Conservation (phyloP, 23 tunicate genomes). For the Trididemnum nubilum region DNA sequence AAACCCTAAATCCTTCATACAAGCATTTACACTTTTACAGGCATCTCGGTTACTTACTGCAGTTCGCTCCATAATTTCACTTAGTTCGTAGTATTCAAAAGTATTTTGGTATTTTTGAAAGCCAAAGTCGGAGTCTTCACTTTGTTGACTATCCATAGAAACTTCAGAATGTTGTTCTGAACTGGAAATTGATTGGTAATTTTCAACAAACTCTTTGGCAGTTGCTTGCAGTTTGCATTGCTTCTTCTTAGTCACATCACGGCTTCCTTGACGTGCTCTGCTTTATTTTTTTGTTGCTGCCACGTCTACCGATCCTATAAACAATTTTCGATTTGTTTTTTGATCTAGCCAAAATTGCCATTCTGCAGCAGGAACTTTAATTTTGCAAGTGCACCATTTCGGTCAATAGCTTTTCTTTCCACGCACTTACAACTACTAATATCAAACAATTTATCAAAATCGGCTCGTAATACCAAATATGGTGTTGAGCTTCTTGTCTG, state of each 20-base stretch:
- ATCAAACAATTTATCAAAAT: too few species aligned
- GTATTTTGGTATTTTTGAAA: conserved; percentile 9
- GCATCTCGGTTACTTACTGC: background rate
- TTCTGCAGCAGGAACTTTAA: too few species aligned
- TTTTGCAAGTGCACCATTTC: too few species aligned
- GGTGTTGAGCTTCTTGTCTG: too few species aligned
- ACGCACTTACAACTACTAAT: conserved; percentile 20
- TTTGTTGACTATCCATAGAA: background rate
- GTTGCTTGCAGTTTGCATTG: background rate
- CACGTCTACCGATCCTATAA: too few species aligned
- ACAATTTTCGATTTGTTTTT: too few species aligned
- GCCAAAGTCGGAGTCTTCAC: too few species aligned
- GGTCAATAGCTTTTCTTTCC: conserved; percentile 7
- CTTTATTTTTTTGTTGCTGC: too few species aligned
- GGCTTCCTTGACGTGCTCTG: background rate
- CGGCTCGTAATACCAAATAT: too few species aligned
- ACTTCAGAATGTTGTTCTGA: background rate
- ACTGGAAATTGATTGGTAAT: background rate
- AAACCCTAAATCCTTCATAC: background rate
- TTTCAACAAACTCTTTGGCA: background rate
- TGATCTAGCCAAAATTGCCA: too few species aligned
- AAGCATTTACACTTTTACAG: background rate
- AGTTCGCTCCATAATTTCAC: conserved; percentile 7
- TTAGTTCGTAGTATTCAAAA: background rate
- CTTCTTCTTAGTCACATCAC: background rate